These are phyloP conservation scores for Catostomus latipinnis DNA, from an alignment of 2,797 vertebrate genomes.

Conservation along the genomic window DNA sequence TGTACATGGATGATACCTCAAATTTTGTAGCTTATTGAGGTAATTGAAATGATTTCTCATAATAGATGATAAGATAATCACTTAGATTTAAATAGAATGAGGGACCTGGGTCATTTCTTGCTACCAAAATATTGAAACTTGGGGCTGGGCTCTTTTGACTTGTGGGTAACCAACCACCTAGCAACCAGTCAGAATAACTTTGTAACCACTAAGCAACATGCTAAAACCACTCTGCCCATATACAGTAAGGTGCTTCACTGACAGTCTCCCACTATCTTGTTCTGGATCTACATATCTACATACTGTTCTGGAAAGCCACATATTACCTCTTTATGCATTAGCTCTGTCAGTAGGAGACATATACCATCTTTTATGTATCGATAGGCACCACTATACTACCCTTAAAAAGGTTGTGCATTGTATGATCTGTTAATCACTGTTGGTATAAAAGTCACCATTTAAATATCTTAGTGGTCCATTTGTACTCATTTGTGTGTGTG, in stretches of 20 bases:
- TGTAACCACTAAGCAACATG: no score
- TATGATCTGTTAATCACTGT: constrained; percentile 45
- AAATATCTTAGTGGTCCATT: constrained; percentile 33
- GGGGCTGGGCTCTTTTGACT: no score
- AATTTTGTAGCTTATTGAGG: neutral
- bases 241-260: neutral
- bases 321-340: neutral
- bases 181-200: neutral
- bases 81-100: no score
- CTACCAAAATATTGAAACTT: neutral
- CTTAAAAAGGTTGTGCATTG: constrained; percentile 17
- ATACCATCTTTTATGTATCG: constrained; percentile 31
- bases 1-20: neutral
- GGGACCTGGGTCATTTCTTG: neutral
- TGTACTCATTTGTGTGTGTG: neutral
- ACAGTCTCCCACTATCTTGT: constrained; percentile 3
- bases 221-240: no score
- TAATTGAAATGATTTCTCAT: no score
- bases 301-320: constrained; percentile 4
- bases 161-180: neutral
- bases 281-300: neutral
- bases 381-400: constrained; percentile 29
- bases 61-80: no score
- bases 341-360: constrained; percentile 16
- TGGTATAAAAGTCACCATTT: constrained; percentile 38